Evolutionary conservation across 2,113 vertebrate genomes (phyloP), one percentile per base, ranked within the genome.

Genomic region (Alces alces): DNA sequence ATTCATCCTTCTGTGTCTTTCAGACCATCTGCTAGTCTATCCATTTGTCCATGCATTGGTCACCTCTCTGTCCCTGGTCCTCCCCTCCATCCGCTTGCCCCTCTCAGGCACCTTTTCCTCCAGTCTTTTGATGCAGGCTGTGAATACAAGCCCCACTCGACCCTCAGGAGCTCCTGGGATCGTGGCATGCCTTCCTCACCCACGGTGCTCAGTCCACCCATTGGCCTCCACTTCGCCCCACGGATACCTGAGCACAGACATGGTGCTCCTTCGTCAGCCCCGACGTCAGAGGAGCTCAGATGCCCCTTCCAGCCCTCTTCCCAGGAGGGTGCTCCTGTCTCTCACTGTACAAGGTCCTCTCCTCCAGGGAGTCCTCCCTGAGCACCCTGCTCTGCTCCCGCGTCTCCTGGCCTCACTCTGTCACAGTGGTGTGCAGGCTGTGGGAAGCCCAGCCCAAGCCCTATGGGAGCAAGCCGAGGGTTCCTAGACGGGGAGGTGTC

Each of bases 391-490:
- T 86, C 86, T 86, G 58, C 70, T 50, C 8, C 12, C 8, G 21
- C 6, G 16, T 36, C 93, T 84, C 55, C 25, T 16, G 70, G 50
- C 52, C 58, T 82, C 33, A 21, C 7, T 55, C 23, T 43, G 30
- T 21, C 3, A 1, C 39, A 57, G 47, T 7, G 1, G 0, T 4
- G 1, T 11, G 27, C 70, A 55, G 79, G 28, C 36, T 52, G 6
- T 12, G 36, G 55, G 55, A 50, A 54, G 28, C 79, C 55, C 0
- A 3, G 14, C 36, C 6, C 25, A 45, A 57, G 50, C 57, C 82
- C n/a, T 13, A 6, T 8, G n/a, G 73, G 54, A 73, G 54, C 57
- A 57, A 85, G 86, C 52, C 2, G 1, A 87, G 83, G 0, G 3
- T 17, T 87, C 52, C 73, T 30, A 19, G 60, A 17, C 50, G 14